These are phyloP conservation scores for Melanogrammus aeglefinus DNA, from an alignment of 2,797 vertebrate species.

Conservation along the genomic window DNA sequence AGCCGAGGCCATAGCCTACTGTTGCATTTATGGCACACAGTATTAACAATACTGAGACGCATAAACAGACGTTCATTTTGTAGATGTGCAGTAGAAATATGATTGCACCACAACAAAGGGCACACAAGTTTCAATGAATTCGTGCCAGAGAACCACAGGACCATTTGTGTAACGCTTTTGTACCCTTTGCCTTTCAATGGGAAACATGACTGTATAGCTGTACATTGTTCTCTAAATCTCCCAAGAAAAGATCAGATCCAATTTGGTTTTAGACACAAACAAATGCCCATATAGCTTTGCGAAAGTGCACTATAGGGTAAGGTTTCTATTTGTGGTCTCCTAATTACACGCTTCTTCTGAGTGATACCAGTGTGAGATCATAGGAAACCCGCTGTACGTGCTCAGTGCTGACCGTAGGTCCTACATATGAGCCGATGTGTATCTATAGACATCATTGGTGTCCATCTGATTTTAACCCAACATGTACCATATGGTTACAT, in stretches of 20 bases:
- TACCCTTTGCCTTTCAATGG: background rate
- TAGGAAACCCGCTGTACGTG: background rate
- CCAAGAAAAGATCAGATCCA: background rate
- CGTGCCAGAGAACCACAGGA: background rate
- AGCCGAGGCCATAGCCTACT: background rate
- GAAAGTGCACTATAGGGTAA: conserved; percentile 37
- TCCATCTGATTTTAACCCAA: background rate
- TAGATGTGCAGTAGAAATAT: too few relatives aligned
- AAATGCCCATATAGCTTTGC: conserved; percentile 2
- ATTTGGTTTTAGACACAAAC: background rate
- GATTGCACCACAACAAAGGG: too few relatives aligned
- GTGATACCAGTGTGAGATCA: conserved; percentile 24
- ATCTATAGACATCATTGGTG: background rate
- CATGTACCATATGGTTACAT: too few relatives aligned
- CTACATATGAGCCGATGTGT: background rate
- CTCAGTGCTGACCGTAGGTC: background rate
- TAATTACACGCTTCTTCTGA: conserved; percentile 49
- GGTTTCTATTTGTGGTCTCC: conserved; percentile 25
- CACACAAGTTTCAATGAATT: background rate
- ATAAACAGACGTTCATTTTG: background rate
- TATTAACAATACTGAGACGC: background rate
- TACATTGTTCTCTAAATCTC: background rate
- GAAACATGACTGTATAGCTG: background rate
- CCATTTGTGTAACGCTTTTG: background rate
- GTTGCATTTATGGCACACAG: too few relatives aligned